Base-by-base conservation (phyloP, 2,888 invertebrate genomes). In the Quadroppia sp. region DNA sequence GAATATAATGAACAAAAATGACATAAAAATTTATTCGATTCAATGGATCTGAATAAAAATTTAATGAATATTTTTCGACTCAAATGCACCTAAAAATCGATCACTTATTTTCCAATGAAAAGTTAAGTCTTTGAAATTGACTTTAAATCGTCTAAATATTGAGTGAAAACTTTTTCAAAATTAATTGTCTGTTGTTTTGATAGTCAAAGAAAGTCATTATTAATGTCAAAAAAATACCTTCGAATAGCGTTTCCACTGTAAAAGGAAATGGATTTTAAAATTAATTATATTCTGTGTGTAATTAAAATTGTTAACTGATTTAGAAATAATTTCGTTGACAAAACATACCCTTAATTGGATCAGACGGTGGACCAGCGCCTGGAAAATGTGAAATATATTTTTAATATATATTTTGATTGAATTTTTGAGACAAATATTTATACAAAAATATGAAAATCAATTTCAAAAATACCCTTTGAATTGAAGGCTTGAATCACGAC, bases 401-500 rank as follows among this genome's bases (percentile, higher is more conserved):
- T 36, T 4, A 36, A 11, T 36, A 7, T 36, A 36, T 36, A 7
- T 36, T 4, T 36, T 36, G n/a, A n/a, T n/a, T n/a, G n/a, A n/a
- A n/a, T n/a, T n/a, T n/a, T n/a, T n/a, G n/a, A n/a, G n/a, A n/a
- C n/a, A n/a, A n/a, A n/a, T n/a, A n/a, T n/a, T n/a, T n/a, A n/a
- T n/a, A n/a, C n/a, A n/a, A n/a, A n/a, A 48, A 48, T 59, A 25
- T 61, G 61, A 30, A 32, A 20, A 28, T 25, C 30, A 61, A 11
- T 17, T 32, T 15, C 15, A 17, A n/a, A 13, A 61, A 40, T 20
- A 67, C 74, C 74, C 71, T 74, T 74, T 2, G 50, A 70, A 42
- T 78, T 78, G 53, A 77, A 78, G 3, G 77, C 77, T 53, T 78
- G 78, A 7, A 78, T 76, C n/a, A 78, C 76, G 15, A 77, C 75